Conservation (phyloP, 2,888 invertebrate genomes). For the Tortricodes alternella region DNA sequence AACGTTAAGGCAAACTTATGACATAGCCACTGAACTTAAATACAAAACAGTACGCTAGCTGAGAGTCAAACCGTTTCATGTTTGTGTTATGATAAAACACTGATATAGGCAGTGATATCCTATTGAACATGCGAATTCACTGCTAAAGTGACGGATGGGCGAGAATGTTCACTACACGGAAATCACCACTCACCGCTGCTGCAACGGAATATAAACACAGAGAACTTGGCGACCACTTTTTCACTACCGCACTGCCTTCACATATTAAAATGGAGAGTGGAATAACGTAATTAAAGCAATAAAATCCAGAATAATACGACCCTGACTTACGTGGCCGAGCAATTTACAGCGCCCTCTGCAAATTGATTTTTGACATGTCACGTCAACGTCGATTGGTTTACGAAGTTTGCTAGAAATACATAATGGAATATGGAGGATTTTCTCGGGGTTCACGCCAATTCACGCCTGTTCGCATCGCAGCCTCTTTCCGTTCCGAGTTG, state of each 20-base stretch:
- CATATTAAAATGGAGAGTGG: slow-evolving; percentile 63
- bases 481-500: no score
- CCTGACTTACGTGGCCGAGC: slow-evolving; percentile 82
- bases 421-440: no score
- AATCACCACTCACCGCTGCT: slow-evolving; percentile 60
- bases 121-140: slow-evolving; percentile 76
- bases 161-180: slow-evolving; percentile 40
- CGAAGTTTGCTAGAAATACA: slow-evolving; percentile 10
- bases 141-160: slow-evolving; percentile 66
- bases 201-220: slow-evolving; percentile 54
- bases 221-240: slow-evolving; percentile 57
- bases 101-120: slow-evolving; percentile 58
- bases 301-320: slow-evolving; percentile 75
- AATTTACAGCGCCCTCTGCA: slow-evolving; percentile 76
- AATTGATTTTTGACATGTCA: slow-evolving; percentile 69
- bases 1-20: slow-evolving; percentile 42
- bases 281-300: slow-evolving; percentile 64
- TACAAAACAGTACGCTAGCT: slow-evolving; percentile 1
- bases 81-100: slow-evolving; percentile 59
- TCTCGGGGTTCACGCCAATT: no score
- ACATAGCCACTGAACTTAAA: slow-evolving; percentile 1
- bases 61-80: slow-evolving; percentile 34
- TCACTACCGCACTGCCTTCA: slow-evolving; percentile 68
- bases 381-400: slow-evolving; percentile 46
- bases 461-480: no score